Percentiles rank a stretch among this genome's conserved stretches.
Conservation (phyloP, 2,888 invertebrate species). For the Harpalus rubripes region DNA sequence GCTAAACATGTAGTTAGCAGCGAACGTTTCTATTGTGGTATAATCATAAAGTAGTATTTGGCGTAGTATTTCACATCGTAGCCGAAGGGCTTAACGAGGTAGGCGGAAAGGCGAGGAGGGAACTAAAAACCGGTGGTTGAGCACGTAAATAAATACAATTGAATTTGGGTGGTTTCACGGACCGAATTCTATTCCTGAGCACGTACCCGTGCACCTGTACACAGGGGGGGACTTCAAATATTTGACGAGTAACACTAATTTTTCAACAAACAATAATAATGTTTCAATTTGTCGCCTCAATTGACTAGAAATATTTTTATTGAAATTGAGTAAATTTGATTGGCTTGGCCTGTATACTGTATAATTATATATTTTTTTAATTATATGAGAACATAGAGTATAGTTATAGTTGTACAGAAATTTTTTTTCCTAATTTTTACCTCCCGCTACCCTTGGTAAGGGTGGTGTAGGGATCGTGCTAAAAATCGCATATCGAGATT, state of each 20-base stretch:
- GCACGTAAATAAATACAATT: conserved; percentile 49
- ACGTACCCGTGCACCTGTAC: conserved; percentile 31
- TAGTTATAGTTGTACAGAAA: no score
- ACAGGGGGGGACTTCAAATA: neutral
- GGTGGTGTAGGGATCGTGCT: no score
- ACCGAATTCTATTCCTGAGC: conserved; percentile 40
- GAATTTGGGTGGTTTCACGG: conserved; percentile 29
- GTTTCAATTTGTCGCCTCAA: neutral
- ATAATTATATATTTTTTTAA: no score
- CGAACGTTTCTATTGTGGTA: conserved; percentile 13
- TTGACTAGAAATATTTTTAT: no score
- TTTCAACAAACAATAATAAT: neutral
- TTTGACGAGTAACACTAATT: neutral
- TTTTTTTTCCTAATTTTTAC: no score
- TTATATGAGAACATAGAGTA: no score
- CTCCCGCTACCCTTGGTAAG: no score
- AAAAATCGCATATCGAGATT: no score
- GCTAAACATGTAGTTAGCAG: neutral
- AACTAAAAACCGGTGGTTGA: conserved; percentile 10
- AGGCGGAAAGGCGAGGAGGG: neutral
- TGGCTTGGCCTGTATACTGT: no score
- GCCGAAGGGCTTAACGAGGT: conserved; percentile 12
- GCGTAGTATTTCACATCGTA: conserved; percentile 12
- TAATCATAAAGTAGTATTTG: conserved; percentile 32
- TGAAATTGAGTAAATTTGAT: no score